A percentile compares a stretch with the other conserved stretches of the same genome.
phyloP scores from a whole-genome alignment of 2,888 invertebrate species.

The Seira ritae region DNA sequence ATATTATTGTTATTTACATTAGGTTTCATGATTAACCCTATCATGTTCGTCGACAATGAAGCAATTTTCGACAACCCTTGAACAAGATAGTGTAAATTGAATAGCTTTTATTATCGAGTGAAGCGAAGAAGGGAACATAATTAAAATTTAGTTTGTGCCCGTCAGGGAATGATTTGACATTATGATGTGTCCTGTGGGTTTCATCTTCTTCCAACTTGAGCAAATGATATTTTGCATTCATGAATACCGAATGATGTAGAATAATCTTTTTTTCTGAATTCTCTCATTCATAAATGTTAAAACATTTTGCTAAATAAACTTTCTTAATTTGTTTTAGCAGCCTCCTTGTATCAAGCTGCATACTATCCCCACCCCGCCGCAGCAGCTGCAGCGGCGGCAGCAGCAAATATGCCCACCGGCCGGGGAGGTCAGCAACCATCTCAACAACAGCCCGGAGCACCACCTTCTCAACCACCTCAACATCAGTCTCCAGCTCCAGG shows the following conservation, averaged over 20 bases:
- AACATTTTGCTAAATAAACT: background rate
- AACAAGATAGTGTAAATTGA: slow-evolving; percentile 14
- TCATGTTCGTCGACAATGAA: background rate
- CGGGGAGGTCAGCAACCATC: slow-evolving; percentile 72
- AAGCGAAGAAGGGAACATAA: slow-evolving; percentile 20
- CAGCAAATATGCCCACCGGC: slow-evolving; percentile 75
- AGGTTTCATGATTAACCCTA: slow-evolving; percentile 51
- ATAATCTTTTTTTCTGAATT: background rate
- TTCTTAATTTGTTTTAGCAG: slow-evolving; percentile 72
- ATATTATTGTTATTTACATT: slow-evolving; percentile 38
- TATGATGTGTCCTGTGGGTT: slow-evolving; percentile 60
- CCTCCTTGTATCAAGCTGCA: slow-evolving; percentile 72
- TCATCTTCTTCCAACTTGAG: slow-evolving; percentile 39
- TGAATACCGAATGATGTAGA: slow-evolving; percentile 25
- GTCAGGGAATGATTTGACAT: slow-evolving; percentile 52
- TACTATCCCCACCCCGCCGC: slow-evolving; percentile 73
- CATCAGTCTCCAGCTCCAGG: slow-evolving; percentile 73
- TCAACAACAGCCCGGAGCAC: slow-evolving; percentile 70
- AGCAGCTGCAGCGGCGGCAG: slow-evolving; percentile 77
- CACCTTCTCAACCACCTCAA: slow-evolving; percentile 72
- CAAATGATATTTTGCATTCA: slow-evolving; percentile 41
- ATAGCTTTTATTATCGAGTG: slow-evolving; percentile 12
- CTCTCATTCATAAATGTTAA: background rate
- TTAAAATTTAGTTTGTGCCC: slow-evolving; percentile 42
- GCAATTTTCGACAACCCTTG: background rate